Conservation (phyloP, 2,888 invertebrate species). For the Abscondita cerata region DNA sequence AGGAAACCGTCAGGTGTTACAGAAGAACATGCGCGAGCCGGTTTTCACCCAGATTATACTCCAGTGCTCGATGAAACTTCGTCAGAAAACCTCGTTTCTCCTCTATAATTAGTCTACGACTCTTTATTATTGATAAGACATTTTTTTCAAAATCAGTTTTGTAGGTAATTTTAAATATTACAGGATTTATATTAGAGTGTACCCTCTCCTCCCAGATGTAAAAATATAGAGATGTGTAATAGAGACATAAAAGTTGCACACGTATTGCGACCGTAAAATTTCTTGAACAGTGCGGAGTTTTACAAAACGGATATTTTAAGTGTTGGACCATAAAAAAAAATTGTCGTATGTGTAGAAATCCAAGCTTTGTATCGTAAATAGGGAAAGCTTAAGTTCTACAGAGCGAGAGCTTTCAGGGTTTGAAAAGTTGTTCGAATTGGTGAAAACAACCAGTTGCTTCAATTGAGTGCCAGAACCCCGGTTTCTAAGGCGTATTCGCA, state of each 20-base stretch:
- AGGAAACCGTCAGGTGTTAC: constrained; percentile 36
- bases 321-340: constrained; percentile 26
- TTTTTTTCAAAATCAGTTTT: too few species aligned
- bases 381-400: constrained; percentile 29
- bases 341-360: too few species aligned
- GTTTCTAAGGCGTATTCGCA: constrained; percentile 28
- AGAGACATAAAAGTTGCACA: constrained; percentile 27
- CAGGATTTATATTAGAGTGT: too few species aligned
- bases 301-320: constrained; percentile 19
- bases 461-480: too few species aligned
- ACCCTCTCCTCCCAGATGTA: too few species aligned
- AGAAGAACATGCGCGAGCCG: constrained; percentile 40
- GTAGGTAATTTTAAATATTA: too few species aligned
- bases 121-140: constrained; percentile 10
- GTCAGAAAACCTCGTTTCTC: constrained; percentile 21
- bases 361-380: constrained; percentile 30
- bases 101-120: constrained; percentile 11
- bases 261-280: constrained; percentile 11
- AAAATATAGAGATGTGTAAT: constrained; percentile 22
- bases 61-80: constrained; percentile 38
- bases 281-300: constrained; percentile 14
- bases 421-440: constrained; percentile 25
- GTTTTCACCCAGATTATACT: constrained; percentile 38
- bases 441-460: constrained; percentile 35
- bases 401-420: too few species aligned